Percentiles rank a stretch among this genome's conserved stretches.
phyloP scores from a whole-genome alignment of 1,140 invertebrate species.

The Sitophilus oryzae region DNA sequence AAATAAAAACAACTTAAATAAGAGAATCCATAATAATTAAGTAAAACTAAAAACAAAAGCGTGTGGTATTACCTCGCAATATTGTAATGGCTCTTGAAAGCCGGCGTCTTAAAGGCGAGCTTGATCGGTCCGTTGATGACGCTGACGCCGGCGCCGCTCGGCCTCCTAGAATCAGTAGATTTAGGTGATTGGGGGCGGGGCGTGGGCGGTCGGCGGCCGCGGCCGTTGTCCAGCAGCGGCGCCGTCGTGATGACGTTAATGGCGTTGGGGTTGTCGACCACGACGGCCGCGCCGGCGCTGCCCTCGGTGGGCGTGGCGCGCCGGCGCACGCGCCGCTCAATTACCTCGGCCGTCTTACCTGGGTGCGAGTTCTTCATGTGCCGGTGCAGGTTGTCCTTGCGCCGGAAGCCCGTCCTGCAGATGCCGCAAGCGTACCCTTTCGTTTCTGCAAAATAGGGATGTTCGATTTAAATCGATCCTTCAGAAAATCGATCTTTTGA shows the following conservation, averaged over 20 bases:
- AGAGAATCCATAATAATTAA: too few species aligned
- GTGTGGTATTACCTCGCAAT: conserved; percentile 39
- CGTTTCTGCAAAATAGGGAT: conserved; percentile 42
- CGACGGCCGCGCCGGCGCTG: conserved; percentile 15
- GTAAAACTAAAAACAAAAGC: too few species aligned
- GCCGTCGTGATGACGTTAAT: conserved; percentile 41
- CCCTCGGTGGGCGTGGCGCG: conserved; percentile 9
- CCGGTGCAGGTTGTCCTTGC: conserved; percentile 59
- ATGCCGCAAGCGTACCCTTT: conserved; percentile 54
- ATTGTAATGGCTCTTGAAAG: conserved; percentile 42
- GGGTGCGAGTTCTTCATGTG: conserved; percentile 61
- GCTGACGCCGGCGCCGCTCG: conserved; percentile 24
- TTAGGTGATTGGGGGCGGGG: conserved; percentile 17
- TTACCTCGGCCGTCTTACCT: conserved; percentile 36
- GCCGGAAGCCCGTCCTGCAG: conserved; percentile 52
- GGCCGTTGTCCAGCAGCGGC: conserved; percentile 21
- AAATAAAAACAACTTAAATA: too few species aligned
- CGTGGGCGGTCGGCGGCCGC: conserved; percentile 15
- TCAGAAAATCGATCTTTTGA: background rate
- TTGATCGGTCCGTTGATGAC: conserved; percentile 42
- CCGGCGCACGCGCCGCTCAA: too few species aligned
- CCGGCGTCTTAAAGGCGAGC: conserved; percentile 42
- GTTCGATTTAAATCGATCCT: too few species aligned
- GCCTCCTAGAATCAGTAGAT: conserved; percentile 30
- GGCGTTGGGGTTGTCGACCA: conserved; percentile 41